phyloP scores from a whole-genome alignment of 2,888 invertebrate species.

The Alviniconcha strummeri region DNA sequence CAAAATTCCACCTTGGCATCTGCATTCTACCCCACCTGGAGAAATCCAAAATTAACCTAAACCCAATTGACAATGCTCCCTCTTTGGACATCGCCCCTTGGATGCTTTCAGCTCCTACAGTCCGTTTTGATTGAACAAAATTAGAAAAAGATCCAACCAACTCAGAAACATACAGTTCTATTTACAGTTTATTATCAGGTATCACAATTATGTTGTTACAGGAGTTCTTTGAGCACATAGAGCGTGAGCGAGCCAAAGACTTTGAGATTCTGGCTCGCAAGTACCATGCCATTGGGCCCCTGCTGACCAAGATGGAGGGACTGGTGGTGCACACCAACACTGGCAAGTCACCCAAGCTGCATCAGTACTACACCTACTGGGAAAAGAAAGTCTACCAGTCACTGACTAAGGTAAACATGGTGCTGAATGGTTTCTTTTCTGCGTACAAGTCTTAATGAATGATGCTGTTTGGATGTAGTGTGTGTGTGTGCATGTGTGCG shows the following conservation, averaged over 20 bases:
- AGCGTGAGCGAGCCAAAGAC: slow-evolving; percentile 81
- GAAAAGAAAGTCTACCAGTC: slow-evolving; percentile 85
- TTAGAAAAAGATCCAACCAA: too few relatives aligned
- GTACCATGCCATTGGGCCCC: slow-evolving; percentile 87
- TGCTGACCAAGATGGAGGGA: slow-evolving; percentile 89
- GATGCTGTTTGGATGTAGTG: too few relatives aligned
- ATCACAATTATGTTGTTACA: slow-evolving; percentile 57
- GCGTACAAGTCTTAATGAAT: background rate
- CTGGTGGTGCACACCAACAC: slow-evolving; percentile 87
- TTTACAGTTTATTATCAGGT: too few relatives aligned
- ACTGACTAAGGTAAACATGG: slow-evolving; percentile 77
- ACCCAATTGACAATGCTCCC: too few relatives aligned
- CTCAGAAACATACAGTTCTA: too few relatives aligned
- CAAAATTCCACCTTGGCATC: too few relatives aligned
- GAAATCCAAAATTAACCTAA: too few relatives aligned
- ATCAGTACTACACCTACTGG: slow-evolving; percentile 86
- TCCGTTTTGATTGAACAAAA: too few relatives aligned
- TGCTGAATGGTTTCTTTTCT: background rate
- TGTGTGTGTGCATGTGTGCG: too few relatives aligned
- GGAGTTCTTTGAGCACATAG: slow-evolving; percentile 84
- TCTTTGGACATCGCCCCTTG: too few relatives aligned
- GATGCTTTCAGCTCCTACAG: too few relatives aligned
- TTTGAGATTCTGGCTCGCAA: slow-evolving; percentile 81
- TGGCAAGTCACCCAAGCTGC: slow-evolving; percentile 84
- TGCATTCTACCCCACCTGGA: too few relatives aligned